Conservation (phyloP, 2,113 vertebrate genomes). For the Dolichotis patagonum region DNA sequence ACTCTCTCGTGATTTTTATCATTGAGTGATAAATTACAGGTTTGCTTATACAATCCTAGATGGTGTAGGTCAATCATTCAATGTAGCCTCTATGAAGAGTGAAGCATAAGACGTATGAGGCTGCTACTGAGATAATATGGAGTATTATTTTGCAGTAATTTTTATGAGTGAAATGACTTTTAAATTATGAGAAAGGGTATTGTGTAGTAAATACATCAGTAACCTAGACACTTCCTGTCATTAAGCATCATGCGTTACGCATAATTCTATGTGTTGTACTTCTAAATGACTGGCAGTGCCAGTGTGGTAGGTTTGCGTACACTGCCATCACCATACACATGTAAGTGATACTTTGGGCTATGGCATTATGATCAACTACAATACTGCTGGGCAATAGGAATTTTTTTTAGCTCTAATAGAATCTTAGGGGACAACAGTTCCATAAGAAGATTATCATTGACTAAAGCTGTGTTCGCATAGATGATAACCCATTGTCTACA, state of each 20-base stretch:
- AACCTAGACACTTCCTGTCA: background rate
- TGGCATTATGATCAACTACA: background rate
- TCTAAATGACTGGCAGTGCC: background rate
- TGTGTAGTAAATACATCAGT: background rate
- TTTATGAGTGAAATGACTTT: background rate
- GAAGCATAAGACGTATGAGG: background rate
- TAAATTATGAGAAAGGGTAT: background rate
- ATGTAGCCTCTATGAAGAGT: background rate
- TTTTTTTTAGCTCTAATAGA: background rate
- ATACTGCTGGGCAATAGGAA: background rate
- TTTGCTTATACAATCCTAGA: no score
- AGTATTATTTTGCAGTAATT: background rate
- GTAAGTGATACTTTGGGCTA: background rate
- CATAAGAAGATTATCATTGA: background rate
- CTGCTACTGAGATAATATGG: background rate
- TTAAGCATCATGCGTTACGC: background rate
- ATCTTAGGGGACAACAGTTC: background rate
- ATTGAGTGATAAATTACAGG: background rate
- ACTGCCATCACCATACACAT: background rate
- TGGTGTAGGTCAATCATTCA: background rate
- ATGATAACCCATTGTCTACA: background rate
- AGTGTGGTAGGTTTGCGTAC: background rate
- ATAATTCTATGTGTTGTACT: background rate
- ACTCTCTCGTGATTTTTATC: background rate
- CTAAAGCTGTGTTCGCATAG: background rate